Base-by-base conservation (phyloP, 1,140 invertebrate genomes). In the Adelges cooleyi region DNA sequence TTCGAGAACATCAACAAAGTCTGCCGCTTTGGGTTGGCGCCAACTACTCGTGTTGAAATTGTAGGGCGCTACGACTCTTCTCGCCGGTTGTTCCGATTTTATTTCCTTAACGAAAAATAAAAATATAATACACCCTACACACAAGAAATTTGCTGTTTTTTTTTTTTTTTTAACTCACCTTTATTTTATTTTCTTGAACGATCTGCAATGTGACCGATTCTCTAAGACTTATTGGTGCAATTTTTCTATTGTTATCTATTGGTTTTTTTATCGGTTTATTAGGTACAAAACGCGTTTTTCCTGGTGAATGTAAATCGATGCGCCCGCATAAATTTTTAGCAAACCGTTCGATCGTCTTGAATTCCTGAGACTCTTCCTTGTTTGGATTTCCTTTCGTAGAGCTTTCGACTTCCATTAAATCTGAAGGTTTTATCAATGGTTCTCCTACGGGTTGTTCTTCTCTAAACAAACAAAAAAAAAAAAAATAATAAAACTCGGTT, bases 401-500 rank as follows among this genome's bases (percentile, higher is more conserved):
- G 13, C 2, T 20, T 48, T 18, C 13, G 10, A n/a, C 20, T 1
- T 82, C 81, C 54, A 77, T 69, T 33, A 86, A 69, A 71, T 86
- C 83, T 70, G 80, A 77, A 48, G 78, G 73, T 22, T 80, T n/a
- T n/a, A n/a, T n/a, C n/a, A 84, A 71, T 22, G 75, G 76, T 69
- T 80, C 77, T 51, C 80, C 78, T n/a, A n/a, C n/a, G n/a, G n/a
- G n/a, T 6, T 79, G 75, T 67, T 74, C 71, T 46, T 82, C 20
- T 13, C 79, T 71, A 70, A 76, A 78, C 40, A n/a, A n/a, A n/a
- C n/a, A n/a, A n/a, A n/a, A n/a, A n/a, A n/a, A n/a, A n/a, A n/a
- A n/a, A n/a, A n/a, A n/a, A n/a, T n/a, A n/a, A n/a, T n/a, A n/a
- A n/a, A n/a, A n/a, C n/a, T n/a, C n/a, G n/a, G n/a, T n/a, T n/a